Evolutionary conservation across 2,797 vertebrate species (phyloP).

Genomic region (Phoeniculus purpureus): DNA sequence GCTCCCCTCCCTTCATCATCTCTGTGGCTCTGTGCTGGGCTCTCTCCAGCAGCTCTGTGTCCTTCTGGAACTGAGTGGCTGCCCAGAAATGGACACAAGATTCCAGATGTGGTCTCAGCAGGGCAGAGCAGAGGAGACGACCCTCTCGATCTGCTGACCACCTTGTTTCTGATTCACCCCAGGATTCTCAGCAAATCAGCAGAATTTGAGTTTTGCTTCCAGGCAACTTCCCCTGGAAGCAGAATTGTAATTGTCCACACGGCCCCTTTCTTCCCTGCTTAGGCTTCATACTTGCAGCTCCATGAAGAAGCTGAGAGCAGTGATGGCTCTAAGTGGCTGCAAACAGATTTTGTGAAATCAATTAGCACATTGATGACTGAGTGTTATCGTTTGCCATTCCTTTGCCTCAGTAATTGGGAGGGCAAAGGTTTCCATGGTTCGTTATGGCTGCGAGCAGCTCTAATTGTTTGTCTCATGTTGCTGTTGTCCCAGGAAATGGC

Average conservation of each 20-base stretch:
- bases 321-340: neutral
- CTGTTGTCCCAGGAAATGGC: neutral
- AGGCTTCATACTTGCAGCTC: neutral
- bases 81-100: no score
- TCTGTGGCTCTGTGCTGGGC: no score
- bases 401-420: neutral
- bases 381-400: neutral
- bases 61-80: no score
- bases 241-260: neutral
- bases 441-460: neutral
- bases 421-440: neutral
- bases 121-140: no score
- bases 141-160: no score
- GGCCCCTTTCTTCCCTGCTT: neutral
- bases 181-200: neutral
- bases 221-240: neutral
- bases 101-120: no score
- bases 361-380: conserved; percentile 29
- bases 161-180: no score
- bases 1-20: no score
- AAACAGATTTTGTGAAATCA: neutral
- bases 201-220: neutral
- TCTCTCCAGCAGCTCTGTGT: no score
- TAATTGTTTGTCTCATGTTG: neutral
- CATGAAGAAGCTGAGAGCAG: neutral